Percentiles rank a stretch among this genome's conserved stretches.
These are phyloP conservation scores for Aegithalos caudatus DNA, from an alignment of 2,113 vertebrate species.

Conservation along the genomic window DNA sequence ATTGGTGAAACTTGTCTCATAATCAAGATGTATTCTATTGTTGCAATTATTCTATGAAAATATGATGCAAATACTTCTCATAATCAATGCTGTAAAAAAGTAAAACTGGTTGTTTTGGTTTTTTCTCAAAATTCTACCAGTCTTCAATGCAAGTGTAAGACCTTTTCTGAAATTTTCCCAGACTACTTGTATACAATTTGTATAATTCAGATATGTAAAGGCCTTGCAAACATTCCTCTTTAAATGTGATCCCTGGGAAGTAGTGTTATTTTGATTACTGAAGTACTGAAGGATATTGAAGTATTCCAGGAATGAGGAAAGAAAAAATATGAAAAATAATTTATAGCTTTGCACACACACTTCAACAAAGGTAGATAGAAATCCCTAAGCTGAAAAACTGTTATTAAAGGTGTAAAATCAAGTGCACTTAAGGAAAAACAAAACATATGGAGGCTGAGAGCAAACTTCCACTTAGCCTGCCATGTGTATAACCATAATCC, in stretches of 20 bases:
- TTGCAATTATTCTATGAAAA: background rate
- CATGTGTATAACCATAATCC: background rate
- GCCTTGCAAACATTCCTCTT: background rate
- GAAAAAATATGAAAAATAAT: background rate
- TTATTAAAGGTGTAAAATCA: background rate
- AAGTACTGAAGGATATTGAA: background rate
- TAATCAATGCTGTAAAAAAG: background rate
- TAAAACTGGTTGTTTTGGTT: background rate
- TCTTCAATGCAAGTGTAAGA: background rate
- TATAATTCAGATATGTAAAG: background rate
- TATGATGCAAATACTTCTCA: background rate
- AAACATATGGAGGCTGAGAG: background rate
- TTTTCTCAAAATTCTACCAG: background rate
- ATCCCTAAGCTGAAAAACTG: background rate
- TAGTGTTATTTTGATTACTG: background rate
- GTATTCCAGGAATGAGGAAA: background rate
- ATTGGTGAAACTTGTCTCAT: background rate
- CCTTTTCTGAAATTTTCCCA: background rate
- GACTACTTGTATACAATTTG: background rate
- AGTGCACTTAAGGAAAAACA: background rate
- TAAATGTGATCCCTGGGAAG: background rate
- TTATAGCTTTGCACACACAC: background rate
- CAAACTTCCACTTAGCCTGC: background rate
- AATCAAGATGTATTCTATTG: background rate
- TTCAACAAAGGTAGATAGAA: background rate